Evolutionary conservation across 2,797 vertebrate species (phyloP), one percentile per base, ranked within the genome.

Genomic region (Octomys mimax): DNA sequence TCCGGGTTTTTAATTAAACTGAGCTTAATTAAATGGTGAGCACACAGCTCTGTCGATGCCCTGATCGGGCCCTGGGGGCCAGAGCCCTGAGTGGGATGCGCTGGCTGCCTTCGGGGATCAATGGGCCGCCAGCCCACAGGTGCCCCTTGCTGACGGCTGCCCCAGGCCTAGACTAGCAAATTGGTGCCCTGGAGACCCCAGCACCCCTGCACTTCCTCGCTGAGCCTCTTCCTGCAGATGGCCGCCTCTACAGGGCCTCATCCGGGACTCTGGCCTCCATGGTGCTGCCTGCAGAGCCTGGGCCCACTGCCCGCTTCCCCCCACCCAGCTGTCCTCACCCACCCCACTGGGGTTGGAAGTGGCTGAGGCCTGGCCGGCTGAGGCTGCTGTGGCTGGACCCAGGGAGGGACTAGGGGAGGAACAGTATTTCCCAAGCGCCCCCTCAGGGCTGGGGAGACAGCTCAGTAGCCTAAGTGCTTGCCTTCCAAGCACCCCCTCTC

Each of bases 1-100:
- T 99, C 98, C 98, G 97, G 98, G 98, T 98, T 99, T 99, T 99
- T 99, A 99, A 99, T 99, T 99, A 99, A 99, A 99, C 98, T 97
- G 98, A 98, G 98, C 98, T 98, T 99, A 99, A 99, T 99, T 99
- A 99, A 99, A 98, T 97, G 97, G 92, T 94, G 94, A 94, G 98
- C 96, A 79, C 95, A 68, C 83, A 18, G 87, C 97, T 95, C 96
- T 98, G 98, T 98, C 98, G 97, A 99, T 98, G 98, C 97, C 96
- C 98, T 98, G 98, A 96, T 98, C 96, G 95, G 98, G 96, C 98
- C 98, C 98, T 93, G 86, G 98, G 98, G 98, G 96, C 59, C 83
- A 89, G 95, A 92, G 97, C 82, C 66, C 98, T 89, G 85, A 93
- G 97, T 87, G 97, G 98, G 97, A 98, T 96, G 5, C 0, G 70